Percentiles rank a stretch among this genome's conserved stretches.
Evolutionary conservation across 2,113 vertebrate species (phyloP).

Genomic region (Nannobrachium achirus): DNA sequence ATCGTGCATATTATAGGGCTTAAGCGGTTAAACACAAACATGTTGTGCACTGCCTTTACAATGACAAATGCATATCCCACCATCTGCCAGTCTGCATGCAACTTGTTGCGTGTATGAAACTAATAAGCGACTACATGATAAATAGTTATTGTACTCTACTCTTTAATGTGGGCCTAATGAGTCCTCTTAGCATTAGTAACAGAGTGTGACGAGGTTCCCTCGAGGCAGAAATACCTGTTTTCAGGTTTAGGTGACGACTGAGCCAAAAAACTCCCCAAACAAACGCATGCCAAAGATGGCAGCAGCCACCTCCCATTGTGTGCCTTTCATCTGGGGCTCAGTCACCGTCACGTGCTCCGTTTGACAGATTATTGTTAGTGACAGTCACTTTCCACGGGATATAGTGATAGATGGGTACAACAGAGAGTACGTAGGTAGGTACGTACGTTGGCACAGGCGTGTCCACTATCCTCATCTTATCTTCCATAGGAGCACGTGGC

Average conservation of each 20-base stretch:
- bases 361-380: conserved; percentile 26
- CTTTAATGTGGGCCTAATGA: not conserved
- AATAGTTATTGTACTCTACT: no score
- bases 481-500: not conserved
- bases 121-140: no score
- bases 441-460: not conserved
- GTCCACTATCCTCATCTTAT: conserved; percentile 3
- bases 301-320: conserved; percentile 9
- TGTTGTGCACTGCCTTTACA: no score
- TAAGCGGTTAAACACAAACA: not conserved
- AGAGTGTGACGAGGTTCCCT: not conserved
- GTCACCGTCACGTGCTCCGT: not conserved
- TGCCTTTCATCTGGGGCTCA: not conserved
- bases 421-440: no score
- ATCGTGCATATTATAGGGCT: no score
- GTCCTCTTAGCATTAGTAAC: not conserved
- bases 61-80: no score
- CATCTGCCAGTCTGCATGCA: no score
- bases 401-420: not conserved
- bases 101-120: no score
- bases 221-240: conserved; percentile 28
- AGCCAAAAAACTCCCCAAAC: conserved; percentile 3
- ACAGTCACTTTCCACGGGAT: conserved; percentile 6
- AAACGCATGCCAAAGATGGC: not conserved
- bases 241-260: not conserved